phyloP scores from a whole-genome alignment of 1,140 invertebrate genomes.

The Meloidogyne hapla region DNA sequence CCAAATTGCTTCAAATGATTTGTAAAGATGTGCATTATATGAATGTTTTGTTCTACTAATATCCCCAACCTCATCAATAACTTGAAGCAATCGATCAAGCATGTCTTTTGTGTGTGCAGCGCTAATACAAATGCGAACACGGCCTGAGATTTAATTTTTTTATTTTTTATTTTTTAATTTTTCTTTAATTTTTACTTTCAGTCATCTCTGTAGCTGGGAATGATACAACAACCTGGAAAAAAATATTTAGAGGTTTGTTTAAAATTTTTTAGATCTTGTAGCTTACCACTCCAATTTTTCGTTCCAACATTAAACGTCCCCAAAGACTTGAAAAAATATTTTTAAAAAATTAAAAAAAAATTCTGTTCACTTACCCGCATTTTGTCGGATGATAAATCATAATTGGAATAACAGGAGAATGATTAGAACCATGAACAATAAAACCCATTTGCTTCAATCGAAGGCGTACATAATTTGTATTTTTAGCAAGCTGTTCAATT shows the following conservation, averaged over 20 bases:
- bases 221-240: constrained; percentile 80
- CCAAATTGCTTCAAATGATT: constrained; percentile 57
- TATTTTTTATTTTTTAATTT: too few species aligned
- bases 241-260: too few species aligned
- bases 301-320: constrained; percentile 77
- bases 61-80: constrained; percentile 54
- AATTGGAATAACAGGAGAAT: constrained; percentile 93
- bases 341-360: constrained; percentile 71
- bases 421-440: constrained; percentile 90
- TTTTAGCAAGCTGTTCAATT: constrained; percentile 77
- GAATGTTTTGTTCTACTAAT: constrained; percentile 59
- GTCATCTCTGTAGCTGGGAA: constrained; percentile 96
- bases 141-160: too few species aligned
- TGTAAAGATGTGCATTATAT: constrained; percentile 50
- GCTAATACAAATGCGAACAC: constrained; percentile 85
- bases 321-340: constrained; percentile 68
- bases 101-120: constrained; percentile 92
- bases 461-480: constrained; percentile 82
- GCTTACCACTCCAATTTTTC: constrained; percentile 77
- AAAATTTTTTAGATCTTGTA: too few species aligned
- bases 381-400: constrained; percentile 89
- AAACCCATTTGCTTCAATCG: constrained; percentile 85
- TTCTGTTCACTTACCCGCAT: constrained; percentile 65
- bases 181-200: too few species aligned
- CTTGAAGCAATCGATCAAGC: constrained; percentile 75